A percentile compares a stretch with the other conserved stretches of the same genome.
Evolutionary conservation across 2,888 invertebrate species (phyloP).

Genomic region (Machimus rusticus): DNA sequence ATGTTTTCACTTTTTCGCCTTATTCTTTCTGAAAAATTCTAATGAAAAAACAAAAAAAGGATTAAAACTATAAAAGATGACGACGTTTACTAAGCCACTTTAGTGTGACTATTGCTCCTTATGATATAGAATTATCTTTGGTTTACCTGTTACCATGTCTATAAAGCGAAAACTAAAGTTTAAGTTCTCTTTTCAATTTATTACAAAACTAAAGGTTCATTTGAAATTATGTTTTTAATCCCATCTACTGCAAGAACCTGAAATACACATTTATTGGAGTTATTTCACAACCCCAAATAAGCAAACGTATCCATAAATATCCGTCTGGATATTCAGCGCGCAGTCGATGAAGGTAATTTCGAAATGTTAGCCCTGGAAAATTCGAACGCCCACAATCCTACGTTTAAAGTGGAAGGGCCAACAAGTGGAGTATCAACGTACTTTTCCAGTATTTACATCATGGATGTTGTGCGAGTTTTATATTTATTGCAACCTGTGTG

Average conservation of each 20-base stretch:
- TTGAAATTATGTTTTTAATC: neutral
- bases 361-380: neutral
- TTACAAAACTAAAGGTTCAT: neutral
- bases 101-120: too few species aligned
- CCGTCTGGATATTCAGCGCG: neutral
- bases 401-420: neutral
- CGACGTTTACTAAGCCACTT: too few species aligned
- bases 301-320: neutral
- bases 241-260: neutral
- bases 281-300: neutral
- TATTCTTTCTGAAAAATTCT: too few species aligned
- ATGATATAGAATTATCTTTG: too few species aligned
- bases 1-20: too few species aligned
- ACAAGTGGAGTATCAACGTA: neutral
- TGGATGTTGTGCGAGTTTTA: neutral
- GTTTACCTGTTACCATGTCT: too few species aligned
- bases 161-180: too few species aligned
- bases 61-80: too few species aligned
- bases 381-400: neutral
- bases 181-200: neutral
- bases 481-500: neutral
- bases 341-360: neutral
- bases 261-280: neutral
- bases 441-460: neutral
- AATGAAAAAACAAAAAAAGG: too few species aligned